These are phyloP conservation scores for Chaenogobius annularis DNA, from an alignment of 2,113 vertebrate genomes.

Conservation along the genomic window DNA sequence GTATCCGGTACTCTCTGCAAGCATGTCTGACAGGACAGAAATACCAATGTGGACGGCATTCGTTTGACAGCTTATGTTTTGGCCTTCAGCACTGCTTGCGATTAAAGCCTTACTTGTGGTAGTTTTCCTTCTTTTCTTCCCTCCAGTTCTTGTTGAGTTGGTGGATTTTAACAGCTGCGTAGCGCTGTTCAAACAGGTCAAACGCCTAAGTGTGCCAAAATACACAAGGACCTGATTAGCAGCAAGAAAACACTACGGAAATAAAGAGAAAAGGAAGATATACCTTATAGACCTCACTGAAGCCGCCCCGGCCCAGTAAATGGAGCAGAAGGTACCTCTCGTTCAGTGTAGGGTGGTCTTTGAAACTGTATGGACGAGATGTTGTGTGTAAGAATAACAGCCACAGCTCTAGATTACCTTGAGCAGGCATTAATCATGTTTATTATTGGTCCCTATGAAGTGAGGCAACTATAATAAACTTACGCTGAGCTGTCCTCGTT, in stretches of 20 bases:
- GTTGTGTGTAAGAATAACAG: neutral
- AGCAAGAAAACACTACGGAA: neutral
- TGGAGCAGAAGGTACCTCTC: constrained; percentile 97
- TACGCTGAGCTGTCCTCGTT: constrained; percentile 99
- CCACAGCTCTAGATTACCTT: neutral
- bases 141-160: constrained; percentile 99
- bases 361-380: constrained; percentile 82
- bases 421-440: neutral
- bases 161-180: constrained; percentile 98
- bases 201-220: constrained; percentile 82
- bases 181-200: constrained; percentile 98
- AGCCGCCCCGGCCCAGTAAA: constrained; percentile 96
- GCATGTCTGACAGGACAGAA: constrained; percentile 85
- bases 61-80: constrained; percentile 11
- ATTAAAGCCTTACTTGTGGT: constrained; percentile 89
- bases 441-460: neutral
- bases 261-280: neutral
- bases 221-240: neutral
- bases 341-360: constrained; percentile 98
- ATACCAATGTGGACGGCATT: constrained; percentile 9
- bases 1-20: constrained; percentile 99
- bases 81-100: neutral
- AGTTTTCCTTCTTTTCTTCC: constrained; percentile 99
- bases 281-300: constrained; percentile 99
- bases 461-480: constrained; percentile 31